Base-by-base conservation (phyloP, 2,113 vertebrate species). In the Sardina pilchardus region DNA sequence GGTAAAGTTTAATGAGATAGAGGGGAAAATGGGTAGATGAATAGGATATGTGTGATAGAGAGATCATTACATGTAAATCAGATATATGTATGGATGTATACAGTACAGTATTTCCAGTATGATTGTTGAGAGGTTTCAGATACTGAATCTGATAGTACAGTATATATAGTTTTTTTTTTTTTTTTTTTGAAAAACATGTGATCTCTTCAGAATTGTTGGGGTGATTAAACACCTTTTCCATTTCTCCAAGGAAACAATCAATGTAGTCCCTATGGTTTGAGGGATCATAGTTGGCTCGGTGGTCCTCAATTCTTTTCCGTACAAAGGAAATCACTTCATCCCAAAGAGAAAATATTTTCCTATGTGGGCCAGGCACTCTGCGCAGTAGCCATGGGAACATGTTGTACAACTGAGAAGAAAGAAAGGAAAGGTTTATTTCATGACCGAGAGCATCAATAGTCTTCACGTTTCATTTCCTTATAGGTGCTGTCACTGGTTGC, bases 181-280 rank as follows among this genome's bases (percentile, higher is more conserved):
- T n/a, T 39, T 39, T 39, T 39, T 39, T 39, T n/a, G 39, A 4
- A 39, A 39, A 39, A 39, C 39, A 39, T 39, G 39, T 39, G 39
- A 39, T 39, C 48, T 17, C 16, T 12, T 30, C n/a, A 4, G n/a
- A n/a, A n/a, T n/a, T n/a, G n/a, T n/a, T n/a, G n/a, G n/a, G n/a
- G n/a, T n/a, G n/a, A n/a, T n/a, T 81, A 7, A 71, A 8, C 75
- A 97, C 96, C 93, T 97, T 96, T 89, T 90, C 90, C 56, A 96
- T 96, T 89, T 97, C 95, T 1, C 88, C 88, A 39, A 97, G 94
- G 86, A 96, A 97, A 86, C 94, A 94, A 86, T 97, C 96, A 0
- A 97, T 96, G 90, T 95, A 96, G 87, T 97, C 96, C 88, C 94
- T 93, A 3, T 92, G 89, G 47, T 95, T 93, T 0, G 87, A 93